Percentiles rank a stretch among this genome's conserved stretches.
These are phyloP conservation scores for Chitala chitala DNA, from an alignment of 2,113 vertebrate species.

Conservation along the genomic window DNA sequence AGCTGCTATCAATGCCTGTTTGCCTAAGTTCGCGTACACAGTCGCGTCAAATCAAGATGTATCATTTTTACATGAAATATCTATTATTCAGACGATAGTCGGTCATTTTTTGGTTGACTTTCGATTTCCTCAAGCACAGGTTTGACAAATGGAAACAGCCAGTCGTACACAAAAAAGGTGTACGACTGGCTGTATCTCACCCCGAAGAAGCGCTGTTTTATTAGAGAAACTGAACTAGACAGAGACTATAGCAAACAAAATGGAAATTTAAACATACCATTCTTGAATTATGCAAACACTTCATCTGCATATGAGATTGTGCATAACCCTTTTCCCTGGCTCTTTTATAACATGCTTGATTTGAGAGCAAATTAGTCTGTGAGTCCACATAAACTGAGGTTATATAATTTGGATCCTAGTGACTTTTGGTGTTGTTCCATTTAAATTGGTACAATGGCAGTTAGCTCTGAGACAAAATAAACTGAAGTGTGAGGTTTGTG, in stretches of 20 bases:
- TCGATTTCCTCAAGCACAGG: too few relatives aligned
- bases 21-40: background rate
- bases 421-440: too few relatives aligned
- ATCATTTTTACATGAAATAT: background rate
- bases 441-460: too few relatives aligned
- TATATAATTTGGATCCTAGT: background rate
- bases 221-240: slow-evolving; percentile 15
- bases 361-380: background rate
- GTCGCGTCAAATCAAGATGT: background rate
- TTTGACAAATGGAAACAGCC: too few relatives aligned
- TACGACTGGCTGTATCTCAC: slow-evolving; percentile 5
- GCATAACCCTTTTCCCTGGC: background rate
- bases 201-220: background rate
- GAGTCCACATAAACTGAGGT: background rate
- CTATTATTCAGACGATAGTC: background rate
- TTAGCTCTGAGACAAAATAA: background rate
- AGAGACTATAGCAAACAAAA: background rate
- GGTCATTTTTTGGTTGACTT: background rate
- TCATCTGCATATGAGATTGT: background rate
- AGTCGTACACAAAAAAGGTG: background rate
- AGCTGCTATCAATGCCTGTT: background rate
- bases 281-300: slow-evolving; percentile 9
- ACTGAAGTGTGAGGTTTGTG: background rate
- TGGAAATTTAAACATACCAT: background rate
- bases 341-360: background rate